phyloP scores from a whole-genome alignment of 2,888 invertebrate species.

The Diachrysia chrysitis region DNA sequence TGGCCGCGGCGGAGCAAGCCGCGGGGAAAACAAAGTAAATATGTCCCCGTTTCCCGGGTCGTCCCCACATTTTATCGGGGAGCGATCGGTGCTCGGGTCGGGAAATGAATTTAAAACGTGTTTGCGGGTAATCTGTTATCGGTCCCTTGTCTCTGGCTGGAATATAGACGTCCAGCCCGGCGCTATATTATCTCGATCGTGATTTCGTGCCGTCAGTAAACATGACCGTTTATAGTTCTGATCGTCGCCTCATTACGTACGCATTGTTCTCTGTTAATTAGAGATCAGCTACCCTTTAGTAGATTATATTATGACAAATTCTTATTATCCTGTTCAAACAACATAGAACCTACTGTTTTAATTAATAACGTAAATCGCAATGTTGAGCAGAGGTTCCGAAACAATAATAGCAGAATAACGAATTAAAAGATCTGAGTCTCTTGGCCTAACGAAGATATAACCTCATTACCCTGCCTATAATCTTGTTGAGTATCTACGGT shows the following conservation, averaged over 20 bases:
- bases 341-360: slow-evolving; percentile 34
- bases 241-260: slow-evolving; percentile 42
- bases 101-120: slow-evolving; percentile 90
- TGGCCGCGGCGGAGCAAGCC: slow-evolving; percentile 79
- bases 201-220: slow-evolving; percentile 71
- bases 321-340: slow-evolving; percentile 41
- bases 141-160: slow-evolving; percentile 88
- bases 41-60: slow-evolving; percentile 86
- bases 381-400: slow-evolving; percentile 37
- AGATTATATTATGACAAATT: slow-evolving; percentile 22
- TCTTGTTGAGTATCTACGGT: slow-evolving; percentile 55
- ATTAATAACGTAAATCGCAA: slow-evolving; percentile 32
- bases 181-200: slow-evolving; percentile 78
- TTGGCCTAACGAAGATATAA: slow-evolving; percentile 59
- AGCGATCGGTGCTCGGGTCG: slow-evolving; percentile 88
- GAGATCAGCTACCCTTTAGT: slow-evolving; percentile 29
- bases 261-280: slow-evolving; percentile 31
- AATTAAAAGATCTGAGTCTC: slow-evolving; percentile 50
- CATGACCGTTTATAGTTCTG: slow-evolving; percentile 58
- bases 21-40: slow-evolving; percentile 88
- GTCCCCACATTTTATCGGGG: slow-evolving; percentile 89
- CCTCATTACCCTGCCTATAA: slow-evolving; percentile 58
- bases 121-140: slow-evolving; percentile 90
- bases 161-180: slow-evolving; percentile 85
- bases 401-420: too few relatives aligned